Evolutionary conservation across 37 sponge, comb jelly and placozoan species (phyloP), one percentile per base, ranked within the genome.

Genomic region (Aplysina aerophoba): DNA sequence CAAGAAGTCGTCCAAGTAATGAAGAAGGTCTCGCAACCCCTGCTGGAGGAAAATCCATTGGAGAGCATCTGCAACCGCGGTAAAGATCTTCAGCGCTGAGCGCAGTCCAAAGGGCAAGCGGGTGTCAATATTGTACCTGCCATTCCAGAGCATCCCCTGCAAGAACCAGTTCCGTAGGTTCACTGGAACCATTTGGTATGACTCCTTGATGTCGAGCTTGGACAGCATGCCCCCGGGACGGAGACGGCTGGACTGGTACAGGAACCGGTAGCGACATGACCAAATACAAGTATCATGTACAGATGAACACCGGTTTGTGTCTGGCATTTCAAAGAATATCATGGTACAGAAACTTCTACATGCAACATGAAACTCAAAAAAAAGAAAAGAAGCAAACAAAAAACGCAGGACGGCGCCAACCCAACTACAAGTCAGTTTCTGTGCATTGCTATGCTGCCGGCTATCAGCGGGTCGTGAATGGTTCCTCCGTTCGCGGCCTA

Each of bases 1-100:
- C 4, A 85, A 44, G 66, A 62, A 85, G 28, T 85, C 78, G 28
- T 85, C 85, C 61, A 85, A 40, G 16, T 85, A 85, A 66, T 85
- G 85, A 16, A 84, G 53, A 8, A 57, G 22, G 2, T 21, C 14
- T 19, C 5, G 3, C 13, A 80, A 36, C 55, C 87, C 87, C 19
- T 28, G 19, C 36, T 50, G 31, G n/a, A 30, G 20, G 39, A 77
- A 27, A 27, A 65, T 60, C 87, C 87, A 86, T 15, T n/a, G 41
- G n/a, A 86, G 15, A 16, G 59, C 81, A 55, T 86, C 81, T 55
- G 87, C 87, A 21, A 86, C 25, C 0, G 72, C 81, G 14, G 56
- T 78, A 36, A 80, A 86, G 3, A 86, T 80, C 39, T 79, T 85
- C 13, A 64, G 85, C 4, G 85, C 85, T 0, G 85, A 85, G 37